These are phyloP conservation scores for Leptura quadrifasciata DNA, from an alignment of 2,888 invertebrate genomes.

Conservation along the genomic window DNA sequence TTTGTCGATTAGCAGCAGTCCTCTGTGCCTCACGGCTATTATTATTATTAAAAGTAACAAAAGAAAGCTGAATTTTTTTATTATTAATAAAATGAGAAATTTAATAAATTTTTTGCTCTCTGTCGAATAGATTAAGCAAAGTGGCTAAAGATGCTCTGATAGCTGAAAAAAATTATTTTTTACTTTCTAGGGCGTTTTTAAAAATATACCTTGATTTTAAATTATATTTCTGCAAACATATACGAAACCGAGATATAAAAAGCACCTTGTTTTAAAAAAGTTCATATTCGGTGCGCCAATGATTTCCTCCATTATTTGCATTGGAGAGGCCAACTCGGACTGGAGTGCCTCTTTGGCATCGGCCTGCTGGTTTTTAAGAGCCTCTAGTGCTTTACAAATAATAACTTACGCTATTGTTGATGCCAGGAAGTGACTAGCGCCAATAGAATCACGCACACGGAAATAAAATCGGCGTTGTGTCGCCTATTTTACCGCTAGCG, in stretches of 20 bases:
- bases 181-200: no score
- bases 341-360: constrained; percentile 66
- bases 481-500: constrained; percentile 41
- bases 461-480: constrained; percentile 48
- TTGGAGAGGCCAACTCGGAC: constrained; percentile 66
- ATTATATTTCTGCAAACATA: no score
- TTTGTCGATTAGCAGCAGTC: no score
- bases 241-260: neutral
- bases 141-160: no score
- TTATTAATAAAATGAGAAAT: no score
- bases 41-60: no score
- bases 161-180: no score
- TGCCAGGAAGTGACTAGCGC: constrained; percentile 57
- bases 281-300: constrained; percentile 37
- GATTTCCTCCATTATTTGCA: constrained; percentile 48
- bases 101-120: no score
- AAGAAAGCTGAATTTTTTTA: no score
- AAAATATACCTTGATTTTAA: no score
- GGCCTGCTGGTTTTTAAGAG: constrained; percentile 64
- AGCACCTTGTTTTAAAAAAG: neutral
- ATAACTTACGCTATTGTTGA: constrained; percentile 54
- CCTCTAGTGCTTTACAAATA: constrained; percentile 56
- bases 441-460: constrained; percentile 49
- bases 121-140: no score
- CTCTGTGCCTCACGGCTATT: no score